Evolutionary conservation across 2,113 vertebrate genomes (phyloP).

Genomic region (Halcyon senegalensis): DNA sequence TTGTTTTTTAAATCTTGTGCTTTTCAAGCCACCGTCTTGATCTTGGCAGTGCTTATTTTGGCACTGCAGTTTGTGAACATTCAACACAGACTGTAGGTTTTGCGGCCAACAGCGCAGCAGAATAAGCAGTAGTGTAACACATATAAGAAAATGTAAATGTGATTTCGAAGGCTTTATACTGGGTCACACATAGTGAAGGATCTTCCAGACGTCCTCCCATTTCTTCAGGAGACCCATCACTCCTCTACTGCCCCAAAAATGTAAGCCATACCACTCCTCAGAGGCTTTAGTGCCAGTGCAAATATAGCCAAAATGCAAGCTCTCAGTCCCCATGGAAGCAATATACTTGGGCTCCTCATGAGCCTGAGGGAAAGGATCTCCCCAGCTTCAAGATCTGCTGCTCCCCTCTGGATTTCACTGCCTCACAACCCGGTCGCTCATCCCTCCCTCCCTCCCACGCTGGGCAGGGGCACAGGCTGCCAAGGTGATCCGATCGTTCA

Average conservation of each 20-base stretch:
- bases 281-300: background rate
- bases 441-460: rapidly evolving
- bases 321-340: background rate
- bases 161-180: background rate
- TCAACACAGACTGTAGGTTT: conserved; percentile 10
- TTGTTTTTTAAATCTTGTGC: background rate
- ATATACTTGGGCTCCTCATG: background rate
- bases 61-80: conserved; percentile 26
- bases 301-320: background rate
- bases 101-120: background rate
- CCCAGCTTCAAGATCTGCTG: background rate
- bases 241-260: background rate
- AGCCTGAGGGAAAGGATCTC: background rate
- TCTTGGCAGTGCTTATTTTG: conserved; percentile 56
- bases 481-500: background rate
- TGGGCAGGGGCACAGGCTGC: background rate
- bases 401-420: background rate
- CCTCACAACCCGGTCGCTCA: background rate
- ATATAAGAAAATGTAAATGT: background rate
- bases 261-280: background rate
- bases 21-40: conserved; percentile 60
- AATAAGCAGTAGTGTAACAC: background rate
- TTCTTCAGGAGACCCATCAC: background rate
- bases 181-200: background rate
- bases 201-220: background rate